These are phyloP conservation scores for Lasioglossum leucozonium DNA, from an alignment of 2,888 invertebrate genomes.

Conservation along the genomic window DNA sequence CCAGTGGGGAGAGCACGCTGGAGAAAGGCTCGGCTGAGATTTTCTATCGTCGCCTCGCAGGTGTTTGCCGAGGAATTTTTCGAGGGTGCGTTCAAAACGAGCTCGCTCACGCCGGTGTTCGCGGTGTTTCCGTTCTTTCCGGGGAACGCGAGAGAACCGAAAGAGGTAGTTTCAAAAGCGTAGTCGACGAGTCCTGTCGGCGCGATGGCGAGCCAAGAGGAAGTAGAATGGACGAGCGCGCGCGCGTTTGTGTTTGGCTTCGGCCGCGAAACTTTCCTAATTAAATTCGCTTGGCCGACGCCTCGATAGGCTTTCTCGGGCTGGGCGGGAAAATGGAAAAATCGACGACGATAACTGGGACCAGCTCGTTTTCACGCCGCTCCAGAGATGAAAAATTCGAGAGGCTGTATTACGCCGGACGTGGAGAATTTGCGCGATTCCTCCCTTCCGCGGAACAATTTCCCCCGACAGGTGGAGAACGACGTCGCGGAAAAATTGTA, in stretches of 20 bases:
- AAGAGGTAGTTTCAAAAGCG: constrained; percentile 15
- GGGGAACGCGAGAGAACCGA: not conserved
- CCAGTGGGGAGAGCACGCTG: constrained; percentile 16
- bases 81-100: not conserved
- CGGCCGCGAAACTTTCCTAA: constrained; percentile 57
- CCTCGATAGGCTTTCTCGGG: constrained; percentile 41
- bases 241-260: constrained; percentile 29
- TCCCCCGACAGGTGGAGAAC: not conserved
- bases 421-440: not conserved
- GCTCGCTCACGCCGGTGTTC: not conserved
- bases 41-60: not conserved
- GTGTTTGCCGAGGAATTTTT: not conserved
- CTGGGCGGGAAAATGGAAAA: not conserved
- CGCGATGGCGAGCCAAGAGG: constrained; percentile 24
- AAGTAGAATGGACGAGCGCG: constrained; percentile 25
- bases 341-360: not conserved
- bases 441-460: not conserved
- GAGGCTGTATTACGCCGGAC: not conserved
- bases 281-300: constrained; percentile 65
- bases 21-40: not conserved
- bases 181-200: constrained; percentile 26
- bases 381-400: constrained; percentile 1
- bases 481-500: not conserved
- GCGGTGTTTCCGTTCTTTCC: not conserved
- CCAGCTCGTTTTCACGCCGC: not conserved